Percentiles rank a stretch among this genome's conserved stretches.
phyloP scores from a whole-genome alignment of 2,113 vertebrate genomes.

The Xyliphius kryptos region DNA sequence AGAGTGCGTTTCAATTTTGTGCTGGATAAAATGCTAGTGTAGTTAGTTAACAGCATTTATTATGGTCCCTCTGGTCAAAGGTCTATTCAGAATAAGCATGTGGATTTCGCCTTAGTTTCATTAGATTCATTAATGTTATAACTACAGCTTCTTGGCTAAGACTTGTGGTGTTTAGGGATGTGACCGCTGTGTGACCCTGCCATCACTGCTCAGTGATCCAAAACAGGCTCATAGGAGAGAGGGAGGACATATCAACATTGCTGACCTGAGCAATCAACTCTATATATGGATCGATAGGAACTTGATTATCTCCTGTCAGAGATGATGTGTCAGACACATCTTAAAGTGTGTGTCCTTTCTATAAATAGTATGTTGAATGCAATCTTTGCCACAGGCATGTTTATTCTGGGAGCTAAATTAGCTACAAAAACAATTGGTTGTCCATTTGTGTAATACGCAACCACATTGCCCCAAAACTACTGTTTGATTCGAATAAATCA shows the following conservation, averaged over 20 bases:
- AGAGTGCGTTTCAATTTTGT: neutral
- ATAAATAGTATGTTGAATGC: neutral
- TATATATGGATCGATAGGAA: slow-evolving; percentile 8
- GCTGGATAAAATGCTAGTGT: neutral
- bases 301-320: slow-evolving; percentile 11
- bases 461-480: neutral
- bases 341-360: slow-evolving; percentile 3
- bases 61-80: neutral
- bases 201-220: slow-evolving; percentile 1
- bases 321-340: slow-evolving; percentile 4
- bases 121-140: neutral
- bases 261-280: neutral
- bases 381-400: neutral
- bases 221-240: neutral
- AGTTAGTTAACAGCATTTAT: neutral
- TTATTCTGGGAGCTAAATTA: slow-evolving; percentile 3
- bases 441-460: neutral
- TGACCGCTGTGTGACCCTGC: slow-evolving; percentile 5
- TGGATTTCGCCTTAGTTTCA: neutral
- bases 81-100: neutral
- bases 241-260: neutral
- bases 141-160: neutral
- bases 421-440: neutral
- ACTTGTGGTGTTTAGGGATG: neutral
- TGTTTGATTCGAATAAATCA: neutral